A percentile compares a stretch with the other conserved stretches of the same genome.
These are phyloP conservation scores for Paratilapia polleni DNA, from an alignment of 2,113 vertebrate species.

Conservation along the genomic window DNA sequence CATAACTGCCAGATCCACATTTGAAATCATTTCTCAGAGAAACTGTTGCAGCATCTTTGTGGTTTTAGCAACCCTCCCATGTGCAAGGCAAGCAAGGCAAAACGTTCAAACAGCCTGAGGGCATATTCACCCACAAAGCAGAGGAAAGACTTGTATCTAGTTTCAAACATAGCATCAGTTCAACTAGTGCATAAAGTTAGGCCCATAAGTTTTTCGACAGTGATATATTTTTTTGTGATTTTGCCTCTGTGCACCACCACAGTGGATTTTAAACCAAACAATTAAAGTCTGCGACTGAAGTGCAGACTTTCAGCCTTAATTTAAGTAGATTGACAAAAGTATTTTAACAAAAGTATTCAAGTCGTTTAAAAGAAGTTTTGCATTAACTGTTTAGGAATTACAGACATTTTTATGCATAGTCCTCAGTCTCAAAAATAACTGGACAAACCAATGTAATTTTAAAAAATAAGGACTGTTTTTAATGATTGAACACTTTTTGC, in stretches of 20 bases:
- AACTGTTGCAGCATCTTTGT: constrained; percentile 6
- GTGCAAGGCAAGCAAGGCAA: not conserved
- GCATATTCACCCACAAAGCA: not conserved
- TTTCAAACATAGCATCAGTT: not conserved
- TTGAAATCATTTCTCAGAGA: not conserved
- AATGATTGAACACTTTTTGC: not conserved
- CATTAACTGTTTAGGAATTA: not conserved
- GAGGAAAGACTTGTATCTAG: not conserved
- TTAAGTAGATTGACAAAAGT: not conserved
- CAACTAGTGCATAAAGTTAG: not conserved
- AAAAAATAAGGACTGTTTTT: not conserved
- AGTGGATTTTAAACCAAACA: not conserved
- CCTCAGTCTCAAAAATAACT: not conserved
- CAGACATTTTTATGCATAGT: not conserved
- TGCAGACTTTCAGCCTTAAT: not conserved
- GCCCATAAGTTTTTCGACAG: not conserved
- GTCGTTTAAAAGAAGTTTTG: not conserved
- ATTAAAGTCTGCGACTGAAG: not conserved
- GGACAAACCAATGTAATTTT: not conserved
- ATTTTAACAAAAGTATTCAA: not conserved
- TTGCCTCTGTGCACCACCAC: not conserved
- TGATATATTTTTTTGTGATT: no score
- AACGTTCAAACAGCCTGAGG: constrained; percentile 12
- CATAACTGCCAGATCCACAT: not conserved
- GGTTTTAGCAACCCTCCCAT: not conserved